Conservation (phyloP, 2,888 invertebrate genomes). For the Chrysotoxum bicinctum region DNA sequence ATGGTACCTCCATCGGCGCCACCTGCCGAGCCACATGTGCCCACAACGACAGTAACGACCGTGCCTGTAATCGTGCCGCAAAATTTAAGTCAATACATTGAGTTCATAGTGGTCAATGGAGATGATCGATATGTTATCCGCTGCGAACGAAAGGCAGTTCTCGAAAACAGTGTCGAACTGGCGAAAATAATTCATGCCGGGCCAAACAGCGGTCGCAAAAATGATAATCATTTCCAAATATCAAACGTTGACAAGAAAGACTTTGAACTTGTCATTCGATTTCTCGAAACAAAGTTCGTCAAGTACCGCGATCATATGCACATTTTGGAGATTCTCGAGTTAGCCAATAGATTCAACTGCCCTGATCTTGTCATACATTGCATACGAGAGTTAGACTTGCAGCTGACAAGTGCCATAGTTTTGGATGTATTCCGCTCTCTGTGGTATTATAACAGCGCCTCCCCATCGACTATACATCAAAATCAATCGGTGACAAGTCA, state of each 20-base stretch:
- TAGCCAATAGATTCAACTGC: slow-evolving; percentile 81
- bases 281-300: slow-evolving; percentile 81
- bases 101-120: slow-evolving; percentile 81
- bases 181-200: slow-evolving; percentile 81
- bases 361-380: slow-evolving; percentile 81
- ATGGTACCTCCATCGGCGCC: slow-evolving; percentile 79
- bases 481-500: slow-evolving; percentile 56
- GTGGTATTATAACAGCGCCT: slow-evolving; percentile 81
- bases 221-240: slow-evolving; percentile 81
- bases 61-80: slow-evolving; percentile 76
- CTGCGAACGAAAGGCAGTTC: slow-evolving; percentile 79
- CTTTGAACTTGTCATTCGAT: slow-evolving; percentile 80
- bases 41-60: slow-evolving; percentile 77
- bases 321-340: slow-evolving; percentile 80
- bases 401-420: slow-evolving; percentile 80
- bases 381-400: slow-evolving; percentile 81
- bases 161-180: slow-evolving; percentile 80
- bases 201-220: slow-evolving; percentile 80
- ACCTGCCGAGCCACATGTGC: slow-evolving; percentile 76
- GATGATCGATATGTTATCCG: slow-evolving; percentile 81
- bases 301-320: slow-evolving; percentile 81
- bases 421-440: slow-evolving; percentile 80
- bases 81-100: slow-evolving; percentile 80
- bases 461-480: slow-evolving; percentile 77
- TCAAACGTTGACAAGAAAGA: slow-evolving; percentile 80